Percentiles rank a stretch among this genome's conserved stretches.
phyloP scores from a whole-genome alignment of 2,888 invertebrate genomes.

The Galeruca laticollis region DNA sequence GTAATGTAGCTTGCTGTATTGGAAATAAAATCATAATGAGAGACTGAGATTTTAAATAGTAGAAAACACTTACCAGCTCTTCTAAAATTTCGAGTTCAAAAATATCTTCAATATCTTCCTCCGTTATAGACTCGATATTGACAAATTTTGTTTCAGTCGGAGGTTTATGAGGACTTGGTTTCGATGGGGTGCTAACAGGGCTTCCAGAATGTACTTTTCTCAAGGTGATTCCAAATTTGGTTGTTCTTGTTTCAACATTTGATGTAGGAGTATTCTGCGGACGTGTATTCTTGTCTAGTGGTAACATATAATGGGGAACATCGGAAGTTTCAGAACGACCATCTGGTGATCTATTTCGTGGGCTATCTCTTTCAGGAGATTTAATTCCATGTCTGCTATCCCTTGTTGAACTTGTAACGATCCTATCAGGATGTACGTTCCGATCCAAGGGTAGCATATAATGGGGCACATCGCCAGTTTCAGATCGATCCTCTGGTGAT shows the following conservation, averaged over 20 bases:
- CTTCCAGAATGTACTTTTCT: constrained; percentile 72
- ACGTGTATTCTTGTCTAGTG: constrained; percentile 49
- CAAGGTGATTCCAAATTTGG: constrained; percentile 79
- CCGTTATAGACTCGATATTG: constrained; percentile 46
- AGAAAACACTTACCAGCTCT: constrained; percentile 72
- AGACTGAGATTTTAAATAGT: neutral
- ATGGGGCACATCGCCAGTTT: constrained; percentile 33
- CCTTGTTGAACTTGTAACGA: neutral
- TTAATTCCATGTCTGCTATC: neutral
- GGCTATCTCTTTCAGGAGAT: neutral
- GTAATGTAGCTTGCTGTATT: neutral
- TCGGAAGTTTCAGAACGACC: neutral
- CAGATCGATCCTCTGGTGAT: neutral
- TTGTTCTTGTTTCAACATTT: constrained; percentile 58
- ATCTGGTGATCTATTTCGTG: neutral
- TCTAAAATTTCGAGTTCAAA: constrained; percentile 79
- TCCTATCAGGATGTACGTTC: constrained; percentile 1
- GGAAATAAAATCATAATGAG: too few species aligned
- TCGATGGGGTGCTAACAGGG: constrained; percentile 54
- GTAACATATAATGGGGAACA: constrained; percentile 60
- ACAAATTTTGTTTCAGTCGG: constrained; percentile 64
- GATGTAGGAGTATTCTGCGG: constrained; percentile 50
- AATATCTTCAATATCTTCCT: constrained; percentile 78
- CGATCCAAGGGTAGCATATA: constrained; percentile 36
- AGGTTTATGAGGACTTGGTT: constrained; percentile 62